A percentile compares a stretch with the other conserved stretches of the same genome.
Conservation (phyloP, 1,140 invertebrate species). For the Trachelipus rathkii region DNA sequence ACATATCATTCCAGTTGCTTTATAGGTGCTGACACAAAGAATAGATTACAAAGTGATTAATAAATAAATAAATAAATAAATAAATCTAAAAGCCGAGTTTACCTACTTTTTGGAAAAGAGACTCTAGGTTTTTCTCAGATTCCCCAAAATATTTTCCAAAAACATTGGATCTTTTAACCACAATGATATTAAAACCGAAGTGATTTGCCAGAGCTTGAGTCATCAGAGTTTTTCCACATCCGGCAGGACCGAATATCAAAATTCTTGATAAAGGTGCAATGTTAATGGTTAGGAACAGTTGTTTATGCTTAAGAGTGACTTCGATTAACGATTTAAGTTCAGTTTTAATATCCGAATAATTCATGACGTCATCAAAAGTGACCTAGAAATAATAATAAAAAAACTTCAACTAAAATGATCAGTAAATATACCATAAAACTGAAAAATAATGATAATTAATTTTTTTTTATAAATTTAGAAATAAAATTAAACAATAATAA, state of each 20-base stretch:
- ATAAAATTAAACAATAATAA: no score
- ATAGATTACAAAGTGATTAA: background rate
- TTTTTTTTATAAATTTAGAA: no score
- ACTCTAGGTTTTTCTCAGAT: slow-evolving; percentile 39
- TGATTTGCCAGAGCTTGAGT: slow-evolving; percentile 32
- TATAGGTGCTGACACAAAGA: background rate
- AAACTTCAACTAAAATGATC: no score
- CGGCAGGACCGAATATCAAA: slow-evolving; percentile 38
- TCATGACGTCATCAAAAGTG: no score
- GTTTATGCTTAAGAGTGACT: background rate
- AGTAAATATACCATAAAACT: no score
- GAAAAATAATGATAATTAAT: no score
- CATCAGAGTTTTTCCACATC: slow-evolving; percentile 38
- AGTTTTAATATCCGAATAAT: background rate
- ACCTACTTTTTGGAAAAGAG: slow-evolving; percentile 36
- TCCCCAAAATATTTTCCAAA: slow-evolving; percentile 45
- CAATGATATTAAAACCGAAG: slow-evolving; percentile 33
- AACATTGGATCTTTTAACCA: slow-evolving; percentile 38
- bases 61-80: no score
- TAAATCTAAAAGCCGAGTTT: background rate
- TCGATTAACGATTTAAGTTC: background rate
- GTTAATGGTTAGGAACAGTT: background rate
- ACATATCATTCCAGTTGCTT: background rate
- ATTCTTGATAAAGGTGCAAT: slow-evolving; percentile 32
- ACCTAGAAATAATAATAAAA: no score